Percentiles rank a stretch among this genome's conserved stretches.
Conservation (phyloP, 2,888 invertebrate species). For the Drosophila multiciliata region DNA sequence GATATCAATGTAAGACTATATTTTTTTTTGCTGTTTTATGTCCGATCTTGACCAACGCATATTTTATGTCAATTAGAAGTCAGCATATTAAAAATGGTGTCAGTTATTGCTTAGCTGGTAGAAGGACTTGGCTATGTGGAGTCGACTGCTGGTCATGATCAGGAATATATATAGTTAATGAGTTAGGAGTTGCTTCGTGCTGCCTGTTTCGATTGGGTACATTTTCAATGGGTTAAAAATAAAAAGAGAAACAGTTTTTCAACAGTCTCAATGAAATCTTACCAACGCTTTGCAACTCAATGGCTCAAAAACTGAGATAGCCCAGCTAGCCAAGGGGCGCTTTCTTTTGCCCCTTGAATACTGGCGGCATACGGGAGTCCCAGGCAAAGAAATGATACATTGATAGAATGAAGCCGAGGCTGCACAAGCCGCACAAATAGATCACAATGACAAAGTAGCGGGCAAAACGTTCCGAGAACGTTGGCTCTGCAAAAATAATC, state of each 20-base stretch:
- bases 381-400: constrained; percentile 84
- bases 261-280: background rate
- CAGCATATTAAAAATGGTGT: accelerated
- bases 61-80: background rate
- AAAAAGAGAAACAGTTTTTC: background rate
- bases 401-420: constrained; percentile 83
- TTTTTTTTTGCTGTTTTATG: background rate
- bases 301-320: background rate
- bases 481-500: constrained; percentile 70
- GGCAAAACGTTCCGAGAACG: constrained; percentile 78
- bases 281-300: constrained; percentile 9
- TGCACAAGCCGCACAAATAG: constrained; percentile 83
- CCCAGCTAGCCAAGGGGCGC: constrained; percentile 61
- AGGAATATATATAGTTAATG: background rate
- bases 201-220: background rate
- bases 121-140: background rate
- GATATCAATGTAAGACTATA: background rate
- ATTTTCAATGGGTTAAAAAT: background rate
- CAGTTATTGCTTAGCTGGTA: background rate
- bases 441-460: constrained; percentile 82
- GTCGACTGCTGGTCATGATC: background rate
- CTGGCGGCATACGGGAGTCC: constrained; percentile 85
- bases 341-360: constrained; percentile 82
- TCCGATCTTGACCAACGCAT: background rate
- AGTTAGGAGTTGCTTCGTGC: background rate